Percentiles rank a stretch among this genome's conserved stretches.
Conservation (phyloP, 1,140 invertebrate species). For the Musca vetustissima region DNA sequence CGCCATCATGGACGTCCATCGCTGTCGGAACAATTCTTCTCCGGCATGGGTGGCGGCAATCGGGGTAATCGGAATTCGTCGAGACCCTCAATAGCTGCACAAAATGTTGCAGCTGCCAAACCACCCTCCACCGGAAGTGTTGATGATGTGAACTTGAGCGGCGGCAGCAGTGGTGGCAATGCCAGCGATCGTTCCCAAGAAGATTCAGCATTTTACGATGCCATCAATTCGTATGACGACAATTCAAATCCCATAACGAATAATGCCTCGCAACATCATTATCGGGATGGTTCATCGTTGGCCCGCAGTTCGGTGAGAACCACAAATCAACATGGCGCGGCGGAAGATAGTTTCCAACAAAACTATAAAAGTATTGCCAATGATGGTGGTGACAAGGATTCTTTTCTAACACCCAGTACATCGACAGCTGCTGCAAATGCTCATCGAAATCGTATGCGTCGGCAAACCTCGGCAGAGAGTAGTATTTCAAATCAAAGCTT, state of each 20-base stretch:
- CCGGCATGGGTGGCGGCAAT: neutral
- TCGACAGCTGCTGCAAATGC: neutral
- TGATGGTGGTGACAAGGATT: slow-evolving; percentile 35
- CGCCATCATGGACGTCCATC: neutral
- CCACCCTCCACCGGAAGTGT: slow-evolving; percentile 7
- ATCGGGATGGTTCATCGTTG: slow-evolving; percentile 44
- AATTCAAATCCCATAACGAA: slow-evolving; percentile 26
- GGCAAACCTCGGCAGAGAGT: slow-evolving; percentile 53
- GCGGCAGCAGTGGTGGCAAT: slow-evolving; percentile 32
- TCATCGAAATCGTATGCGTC: slow-evolving; percentile 43
- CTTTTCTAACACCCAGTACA: slow-evolving; percentile 34
- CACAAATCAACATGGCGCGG: slow-evolving; percentile 43
- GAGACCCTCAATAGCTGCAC: neutral
- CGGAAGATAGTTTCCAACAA: slow-evolving; percentile 51
- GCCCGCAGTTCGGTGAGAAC: slow-evolving; percentile 50
- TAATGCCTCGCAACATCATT: slow-evolving; percentile 21
- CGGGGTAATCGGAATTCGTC: neutral
- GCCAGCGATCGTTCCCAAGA: slow-evolving; percentile 49
- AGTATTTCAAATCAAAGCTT: slow-evolving; percentile 54
- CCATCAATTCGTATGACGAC: slow-evolving; percentile 48
- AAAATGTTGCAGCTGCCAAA: neutral
- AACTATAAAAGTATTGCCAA: slow-evolving; percentile 47
- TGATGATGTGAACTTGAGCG: slow-evolving; percentile 33
- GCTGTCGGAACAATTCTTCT: neutral
- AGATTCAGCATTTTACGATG: slow-evolving; percentile 50